Evolutionary conservation across 2,113 vertebrate species (phyloP).

Genomic region (Xyrauchen texanus): DNA sequence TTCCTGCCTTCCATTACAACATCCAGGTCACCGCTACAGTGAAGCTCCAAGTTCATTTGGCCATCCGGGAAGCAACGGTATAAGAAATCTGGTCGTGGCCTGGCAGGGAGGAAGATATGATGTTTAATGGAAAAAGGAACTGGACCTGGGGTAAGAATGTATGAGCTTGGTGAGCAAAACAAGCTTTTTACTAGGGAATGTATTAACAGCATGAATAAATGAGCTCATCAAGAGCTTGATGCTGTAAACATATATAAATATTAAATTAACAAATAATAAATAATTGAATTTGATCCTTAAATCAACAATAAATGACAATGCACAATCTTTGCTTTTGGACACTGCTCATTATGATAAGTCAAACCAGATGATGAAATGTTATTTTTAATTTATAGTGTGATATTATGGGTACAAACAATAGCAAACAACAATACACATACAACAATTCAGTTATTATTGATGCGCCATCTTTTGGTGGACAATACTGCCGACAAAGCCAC

Average conservation of each 20-base stretch:
- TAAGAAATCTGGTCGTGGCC: constrained; percentile 93
- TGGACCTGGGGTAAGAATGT: not conserved
- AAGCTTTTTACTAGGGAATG: not conserved
- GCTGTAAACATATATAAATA: not conserved
- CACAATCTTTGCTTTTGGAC: no score
- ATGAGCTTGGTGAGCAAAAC: not conserved
- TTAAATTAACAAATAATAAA: not conserved
- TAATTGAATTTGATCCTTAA: not conserved
- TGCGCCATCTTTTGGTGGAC: no score
- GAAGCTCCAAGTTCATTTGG: constrained; percentile 74
- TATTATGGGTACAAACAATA: no score
- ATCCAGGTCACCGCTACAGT: constrained; percentile 81
- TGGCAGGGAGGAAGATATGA: constrained; percentile 54
- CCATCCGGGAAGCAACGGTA: constrained; percentile 94
- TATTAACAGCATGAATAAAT: not conserved
- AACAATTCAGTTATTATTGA: no score
- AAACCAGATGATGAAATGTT: no score
- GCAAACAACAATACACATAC: no score
- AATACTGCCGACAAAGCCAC: no score
- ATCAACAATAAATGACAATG: no score
- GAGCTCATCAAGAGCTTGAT: not conserved
- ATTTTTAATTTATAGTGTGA: no score
- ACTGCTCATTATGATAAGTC: no score
- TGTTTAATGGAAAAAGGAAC: no score
- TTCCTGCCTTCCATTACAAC: constrained; percentile 86